Evolutionary conservation across 2,888 invertebrate species (phyloP), one percentile per base, ranked within the genome.

Genomic region (Hirtodrosophila alboralis): DNA sequence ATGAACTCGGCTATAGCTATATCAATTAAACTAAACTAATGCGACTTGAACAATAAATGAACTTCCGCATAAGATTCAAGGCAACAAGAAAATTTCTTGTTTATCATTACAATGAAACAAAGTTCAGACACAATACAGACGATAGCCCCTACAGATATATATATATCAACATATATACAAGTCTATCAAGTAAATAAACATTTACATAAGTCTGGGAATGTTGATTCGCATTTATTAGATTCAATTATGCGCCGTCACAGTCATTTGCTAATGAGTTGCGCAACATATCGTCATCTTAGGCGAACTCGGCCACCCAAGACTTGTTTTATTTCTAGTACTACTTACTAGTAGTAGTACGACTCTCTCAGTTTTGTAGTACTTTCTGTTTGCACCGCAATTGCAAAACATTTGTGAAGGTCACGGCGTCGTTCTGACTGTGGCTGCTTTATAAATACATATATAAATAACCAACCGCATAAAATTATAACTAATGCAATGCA

Each of bases 181-280:
- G 14, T 5, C 5, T 8, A 10, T 36, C n/a, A n/a, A n/a, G 1
- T 30, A 13, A 3, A 9, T 49, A 40, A 9, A 4, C 36, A 48
- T 5, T 4, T 14, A 16, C 8, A 30, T 28, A 18, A n/a, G 23
- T 31, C 10, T 33, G 26, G 40, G 16, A 6, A 10, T 23, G 54
- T 65, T 36, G 48, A 61, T 56, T 66, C 38, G 38, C 38, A 49
- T 67, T 45, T 62, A 53, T 63, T 78, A 64, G 75, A 74, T 77
- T 79, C 59, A 76, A 71, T 74, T 80, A 74, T 70, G 64, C 54
- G 40, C 30, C 34, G 36, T 43, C 63, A 23, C 43, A 60, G 54
- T 31, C 56, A 62, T 71, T 74, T 64, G 69, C 68, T 73, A 76
- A 71, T 78, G 80, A 76, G 54, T 61, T 61, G 57, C 56, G 28